Conservation (phyloP, 2,113 vertebrate species). For the Balaenoptera acutorostrata region DNA sequence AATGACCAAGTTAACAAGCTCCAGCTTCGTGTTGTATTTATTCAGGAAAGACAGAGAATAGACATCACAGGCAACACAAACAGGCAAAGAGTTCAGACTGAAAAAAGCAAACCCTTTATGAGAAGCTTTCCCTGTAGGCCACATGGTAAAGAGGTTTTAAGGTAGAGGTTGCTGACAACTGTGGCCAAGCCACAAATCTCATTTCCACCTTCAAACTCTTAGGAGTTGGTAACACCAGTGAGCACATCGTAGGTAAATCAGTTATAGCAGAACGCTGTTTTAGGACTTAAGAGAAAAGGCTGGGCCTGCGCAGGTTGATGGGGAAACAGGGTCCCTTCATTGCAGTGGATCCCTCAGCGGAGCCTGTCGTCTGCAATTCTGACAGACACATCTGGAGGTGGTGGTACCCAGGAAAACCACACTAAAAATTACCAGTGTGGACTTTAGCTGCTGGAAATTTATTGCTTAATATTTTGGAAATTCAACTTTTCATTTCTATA, state of each 20-base stretch:
- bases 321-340: rapidly evolving
- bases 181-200: neutral
- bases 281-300: neutral
- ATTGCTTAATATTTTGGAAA: neutral
- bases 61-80: neutral
- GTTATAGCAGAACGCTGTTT: neutral
- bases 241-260: rapidly evolving
- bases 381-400: neutral
- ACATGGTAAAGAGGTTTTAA: neutral
- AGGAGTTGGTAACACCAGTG: no score
- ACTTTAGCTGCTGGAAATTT: neutral
- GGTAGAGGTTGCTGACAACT: neutral
- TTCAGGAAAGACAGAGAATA: neutral
- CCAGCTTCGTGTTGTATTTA: neutral
- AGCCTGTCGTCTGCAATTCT: neutral
- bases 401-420: neutral
- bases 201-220: neutral
- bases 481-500: neutral
- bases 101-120: neutral
- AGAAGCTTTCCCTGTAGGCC: neutral
- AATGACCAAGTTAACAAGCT: neutral
- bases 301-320: no score
- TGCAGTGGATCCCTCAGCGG: no score
- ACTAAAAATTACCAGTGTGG: no score
- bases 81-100: neutral